Evolutionary conservation across 1,140 invertebrate species (phyloP), one percentile per base, ranked within the genome.

Genomic region (Grapholita molesta): DNA sequence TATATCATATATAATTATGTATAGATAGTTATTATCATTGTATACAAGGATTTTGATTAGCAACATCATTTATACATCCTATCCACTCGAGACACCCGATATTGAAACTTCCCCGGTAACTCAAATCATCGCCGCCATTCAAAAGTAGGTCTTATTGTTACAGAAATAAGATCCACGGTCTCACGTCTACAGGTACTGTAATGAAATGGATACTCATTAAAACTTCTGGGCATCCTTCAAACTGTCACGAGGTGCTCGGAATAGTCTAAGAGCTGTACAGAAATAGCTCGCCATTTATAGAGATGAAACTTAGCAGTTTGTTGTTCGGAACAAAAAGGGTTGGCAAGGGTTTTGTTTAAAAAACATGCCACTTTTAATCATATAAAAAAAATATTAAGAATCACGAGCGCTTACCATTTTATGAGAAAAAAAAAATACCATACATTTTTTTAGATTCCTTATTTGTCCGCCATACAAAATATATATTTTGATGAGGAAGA

Each of bases 191-290:
- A 33, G 8, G 12, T n/a, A 61, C 12, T 15, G 28, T 8, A 73
- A 61, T 69, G 73, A 76, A 82, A 82, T 70, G 61, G 69, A 78
- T 78, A 79, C 64, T 76, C 77, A 82, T 82, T 82, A 82, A 82
- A 82, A 76, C 66, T 81, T 77, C 38, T 25, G 57, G 23, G 24
- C 25, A 61, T 28, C 55, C 55, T 61, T 61, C 55, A 61, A 61
- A 61, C 55, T 35, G 30, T 61, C 64, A 33, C 11, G 32, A 21
- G 42, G 24, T 25, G 57, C 25, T 23, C 64, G 64, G 38, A 33
- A 48, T 64, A 21, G 35, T 38, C 3, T 15, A 38, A 38, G 35
- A 38, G 35, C 12, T 38, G 15, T 15, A n/a, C 35, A 38, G 12
- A 15, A 5, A 15, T 38, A n/a, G n/a, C n/a, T 12, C 15, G n/a